Base-by-base conservation (phyloP, 2,113 vertebrate species). In the Barnardius zonarius region DNA sequence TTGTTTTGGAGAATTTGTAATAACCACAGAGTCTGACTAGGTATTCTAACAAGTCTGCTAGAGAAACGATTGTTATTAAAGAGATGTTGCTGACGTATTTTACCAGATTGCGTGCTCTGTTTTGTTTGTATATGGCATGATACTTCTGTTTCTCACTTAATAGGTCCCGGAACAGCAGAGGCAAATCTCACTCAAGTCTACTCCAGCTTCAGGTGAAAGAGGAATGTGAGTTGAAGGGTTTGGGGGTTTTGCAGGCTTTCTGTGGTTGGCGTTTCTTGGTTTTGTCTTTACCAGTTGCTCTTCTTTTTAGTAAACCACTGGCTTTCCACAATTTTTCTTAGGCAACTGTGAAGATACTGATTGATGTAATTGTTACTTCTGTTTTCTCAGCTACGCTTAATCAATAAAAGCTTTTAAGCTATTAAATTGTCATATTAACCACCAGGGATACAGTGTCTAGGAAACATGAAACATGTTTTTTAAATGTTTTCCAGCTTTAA, bases 141-240 rank as follows among this genome's bases (percentile, higher is more conserved):
- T 88, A 17, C 28, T 83, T 96, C 43, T 74, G 39, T 83, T 68
- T 88, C 77, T 74, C 91, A 15, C 16, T 82, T 85, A n/a, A 43
- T 39, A 99, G 99, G 98, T 98, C 43, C 98, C 99, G 91, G 99
- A 99, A 93, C 99, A 99, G 81, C 99, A 99, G 97, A 98, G 99
- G 84, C 99, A 99, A 97, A 99, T 99, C 86, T 99, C 98, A 3
- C 97, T 99, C 76, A 99, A 99, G 97, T 98, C 99, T 14, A 98
- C 99, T 51, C 98, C 98, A 73, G 98, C 98, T 91, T 98, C 98
- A 84, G 98, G 99, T 93, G 99, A 99, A 94, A 98, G 99, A 98
- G 99, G 99, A 98, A 99, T 99, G 99, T 99, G 97, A 97, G 98
- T 97, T 94, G 37, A 91, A 10, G 13, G 41, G 15, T 74, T 78